Evolutionary conservation across 1,140 invertebrate genomes (phyloP), one percentile per base, ranked within the genome.

Genomic region (Neodiprion lecontei): DNA sequence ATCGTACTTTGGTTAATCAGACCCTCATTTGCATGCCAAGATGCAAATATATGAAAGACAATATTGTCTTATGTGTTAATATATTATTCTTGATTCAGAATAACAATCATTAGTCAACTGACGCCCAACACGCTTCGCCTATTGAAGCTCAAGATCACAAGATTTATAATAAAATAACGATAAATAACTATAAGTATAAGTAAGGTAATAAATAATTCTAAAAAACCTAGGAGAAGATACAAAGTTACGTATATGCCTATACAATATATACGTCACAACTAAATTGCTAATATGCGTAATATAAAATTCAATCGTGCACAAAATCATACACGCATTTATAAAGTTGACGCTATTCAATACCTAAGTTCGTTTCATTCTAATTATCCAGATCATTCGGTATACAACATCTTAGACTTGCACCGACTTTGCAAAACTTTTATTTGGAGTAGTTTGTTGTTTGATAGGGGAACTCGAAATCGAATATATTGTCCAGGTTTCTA

Each of bases 41-140:
- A 80, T 79, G 73, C 76, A 61, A 72, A 70, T 40, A 40, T 79
- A 77, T 73, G 68, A 78, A 79, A 79, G 76, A 69, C 75, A 82
- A 78, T 72, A 79, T 77, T 80, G 78, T 73, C 76, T 79, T 72
- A 77, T 48, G 74, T 79, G 28, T 75, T 14, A 80, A 78, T 77
- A 78, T 17, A 76, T 80, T 72, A 79, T 77, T 79, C 76, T 48
- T 75, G 65, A 76, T 69, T 73, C 72, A 74, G 28, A 79, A 80
- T 77, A 82, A 79, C 75, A 69, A 23, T 69, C 4, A 14, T 17
- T 69, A 7, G 67, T 11, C 67, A 69, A 23, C 67, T 12, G 17
- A 69, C 11, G 17, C 12, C 7, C 61, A 14, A 65, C 12, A 12
- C 10, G 8, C 40, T 69, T 69, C 67, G n/a, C 21, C 12, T 69